These are phyloP conservation scores for Exephanes ischioxanthus DNA, from an alignment of 2,888 invertebrate genomes.

Conservation along the genomic window DNA sequence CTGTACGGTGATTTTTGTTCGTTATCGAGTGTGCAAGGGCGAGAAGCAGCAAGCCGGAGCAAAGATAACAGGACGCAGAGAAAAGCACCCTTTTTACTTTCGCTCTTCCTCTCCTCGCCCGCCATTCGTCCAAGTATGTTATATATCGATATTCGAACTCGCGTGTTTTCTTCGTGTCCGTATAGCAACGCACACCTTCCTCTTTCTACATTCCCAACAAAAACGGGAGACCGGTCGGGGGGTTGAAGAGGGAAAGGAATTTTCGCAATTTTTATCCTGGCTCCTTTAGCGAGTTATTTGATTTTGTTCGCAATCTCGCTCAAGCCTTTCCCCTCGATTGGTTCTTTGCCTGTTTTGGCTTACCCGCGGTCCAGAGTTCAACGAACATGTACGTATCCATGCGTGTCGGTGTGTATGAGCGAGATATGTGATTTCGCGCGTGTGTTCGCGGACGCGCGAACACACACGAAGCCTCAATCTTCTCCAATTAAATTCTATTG, in stretches of 20 bases:
- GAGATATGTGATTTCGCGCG: conserved; percentile 17
- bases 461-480: conserved; percentile 76
- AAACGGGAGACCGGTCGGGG: neutral
- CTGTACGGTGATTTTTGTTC: neutral
- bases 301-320: conserved; percentile 36
- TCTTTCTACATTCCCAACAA: neutral
- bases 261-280: conserved; percentile 53
- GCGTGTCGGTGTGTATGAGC: conserved; percentile 42
- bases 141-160: conserved; percentile 21
- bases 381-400: neutral
- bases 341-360: neutral
- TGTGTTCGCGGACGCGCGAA: conserved; percentile 42
- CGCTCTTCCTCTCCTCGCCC: neutral
- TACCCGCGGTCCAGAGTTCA: neutral
- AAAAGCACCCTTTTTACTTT: conserved; percentile 14
- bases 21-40: conserved; percentile 39
- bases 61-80: conserved; percentile 30
- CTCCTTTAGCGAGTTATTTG: conserved; percentile 35
- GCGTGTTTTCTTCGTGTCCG: conserved; percentile 9
- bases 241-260: conserved; percentile 8
- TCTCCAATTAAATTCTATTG: conserved; percentile 84
- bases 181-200: neutral
- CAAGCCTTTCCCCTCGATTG: conserved; percentile 11
- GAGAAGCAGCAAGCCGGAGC: conserved; percentile 25
- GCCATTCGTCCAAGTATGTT: neutral